Percentiles rank a stretch among this genome's conserved stretches.
Evolutionary conservation across 2,888 invertebrate genomes (phyloP).

Genomic region (Cataglyphis rosenhaueri): DNA sequence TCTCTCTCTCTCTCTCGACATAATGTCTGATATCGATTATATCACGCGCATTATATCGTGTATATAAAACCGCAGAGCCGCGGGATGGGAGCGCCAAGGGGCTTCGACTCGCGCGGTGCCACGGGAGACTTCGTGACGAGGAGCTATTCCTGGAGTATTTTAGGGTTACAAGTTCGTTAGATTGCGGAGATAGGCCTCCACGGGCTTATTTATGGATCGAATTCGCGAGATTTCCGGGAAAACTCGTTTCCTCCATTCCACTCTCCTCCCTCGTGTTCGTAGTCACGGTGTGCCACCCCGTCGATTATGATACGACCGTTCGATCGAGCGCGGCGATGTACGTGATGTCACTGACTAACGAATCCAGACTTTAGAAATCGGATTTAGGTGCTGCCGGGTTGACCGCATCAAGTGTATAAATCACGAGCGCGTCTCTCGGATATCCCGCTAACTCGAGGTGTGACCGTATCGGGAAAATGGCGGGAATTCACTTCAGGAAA

Average conservation of each 20-base stretch:
- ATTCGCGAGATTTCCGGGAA: slow-evolving; percentile 75
- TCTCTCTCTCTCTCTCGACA: not conserved
- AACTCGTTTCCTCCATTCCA: slow-evolving; percentile 58
- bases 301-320: slow-evolving; percentile 59
- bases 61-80: slow-evolving; percentile 63
- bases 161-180: slow-evolving; percentile 76
- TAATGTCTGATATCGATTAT: slow-evolving; percentile 68
- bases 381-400: slow-evolving; percentile 38
- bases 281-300: slow-evolving; percentile 46
- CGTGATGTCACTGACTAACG: slow-evolving; percentile 52
- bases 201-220: slow-evolving; percentile 76
- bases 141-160: slow-evolving; percentile 74
- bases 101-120: slow-evolving; percentile 33
- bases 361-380: slow-evolving; percentile 43
- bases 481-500: not conserved
- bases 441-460: slow-evolving; percentile 6
- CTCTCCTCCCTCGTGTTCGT: slow-evolving; percentile 27
- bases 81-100: slow-evolving; percentile 23
- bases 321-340: slow-evolving; percentile 42
- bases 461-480: not conserved
- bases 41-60: slow-evolving; percentile 66
- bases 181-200: slow-evolving; percentile 72
- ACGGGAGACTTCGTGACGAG: slow-evolving; percentile 73
- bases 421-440: slow-evolving; percentile 24
- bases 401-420: slow-evolving; percentile 32